Conservation (phyloP, 2,888 invertebrate genomes). For the Baccha elongata region DNA sequence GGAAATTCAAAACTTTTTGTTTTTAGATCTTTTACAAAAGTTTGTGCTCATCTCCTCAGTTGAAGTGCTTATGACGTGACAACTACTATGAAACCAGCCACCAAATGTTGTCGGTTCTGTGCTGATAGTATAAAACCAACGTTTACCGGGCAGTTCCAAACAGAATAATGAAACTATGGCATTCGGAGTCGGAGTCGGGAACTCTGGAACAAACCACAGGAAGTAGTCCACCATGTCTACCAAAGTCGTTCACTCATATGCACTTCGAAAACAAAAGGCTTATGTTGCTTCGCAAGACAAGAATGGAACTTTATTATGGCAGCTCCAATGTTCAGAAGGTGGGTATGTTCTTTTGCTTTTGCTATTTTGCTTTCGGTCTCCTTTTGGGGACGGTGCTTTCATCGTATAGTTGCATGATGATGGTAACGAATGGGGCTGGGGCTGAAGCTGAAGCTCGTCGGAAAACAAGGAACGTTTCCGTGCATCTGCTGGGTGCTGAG, state of each 20-base stretch:
- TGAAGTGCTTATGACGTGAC: conserved; percentile 70
- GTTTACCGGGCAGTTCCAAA: conserved; percentile 64
- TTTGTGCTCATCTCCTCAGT: conserved; percentile 54
- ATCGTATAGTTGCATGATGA: conserved; percentile 44
- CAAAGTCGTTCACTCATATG: conserved; percentile 70
- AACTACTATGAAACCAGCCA: conserved; percentile 66
- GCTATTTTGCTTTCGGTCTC: background rate
- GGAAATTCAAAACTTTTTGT: conserved; percentile 47
- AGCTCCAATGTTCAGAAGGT: conserved; percentile 59
- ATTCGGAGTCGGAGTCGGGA: conserved; percentile 38
- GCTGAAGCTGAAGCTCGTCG: conserved; percentile 37
- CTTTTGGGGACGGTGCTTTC: conserved; percentile 59
- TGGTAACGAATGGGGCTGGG: conserved; percentile 47
- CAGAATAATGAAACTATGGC: conserved; percentile 64
- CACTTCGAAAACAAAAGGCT: conserved; percentile 72
- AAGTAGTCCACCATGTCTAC: conserved; percentile 73
- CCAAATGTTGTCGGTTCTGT: conserved; percentile 60
- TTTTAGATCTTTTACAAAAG: conserved; percentile 54
- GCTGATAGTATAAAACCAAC: conserved; percentile 60
- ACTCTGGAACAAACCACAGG: conserved; percentile 67
- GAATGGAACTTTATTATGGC: conserved; percentile 71
- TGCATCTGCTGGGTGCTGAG: conserved; percentile 64
- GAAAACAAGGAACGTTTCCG: conserved; percentile 71
- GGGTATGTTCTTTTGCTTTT: conserved; percentile 42
- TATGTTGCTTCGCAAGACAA: conserved; percentile 70